These are phyloP conservation scores for Drosophila nr. fundita DNA, from an alignment of 2,888 invertebrate species.

Conservation along the genomic window DNA sequence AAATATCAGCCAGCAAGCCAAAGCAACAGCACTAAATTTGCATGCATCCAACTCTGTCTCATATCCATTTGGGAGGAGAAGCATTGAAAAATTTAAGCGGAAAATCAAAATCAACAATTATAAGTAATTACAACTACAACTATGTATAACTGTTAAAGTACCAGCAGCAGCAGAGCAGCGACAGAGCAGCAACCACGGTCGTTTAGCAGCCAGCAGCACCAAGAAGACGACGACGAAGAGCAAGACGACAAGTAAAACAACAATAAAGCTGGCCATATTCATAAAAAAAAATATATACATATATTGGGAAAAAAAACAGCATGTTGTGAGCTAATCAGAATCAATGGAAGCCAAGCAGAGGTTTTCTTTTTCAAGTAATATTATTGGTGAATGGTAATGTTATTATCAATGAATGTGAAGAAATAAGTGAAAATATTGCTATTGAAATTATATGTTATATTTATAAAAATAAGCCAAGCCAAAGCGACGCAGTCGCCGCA, in stretches of 20 bases:
- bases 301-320: conserved; percentile 49
- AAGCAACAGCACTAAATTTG: conserved; percentile 35
- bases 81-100: conserved; percentile 17
- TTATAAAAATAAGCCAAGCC: conserved; percentile 41
- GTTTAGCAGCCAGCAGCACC: conserved; percentile 55
- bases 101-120: conserved; percentile 50
- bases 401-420: conserved; percentile 25
- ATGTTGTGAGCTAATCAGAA: conserved; percentile 73
- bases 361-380: conserved; percentile 39
- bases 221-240: conserved; percentile 55
- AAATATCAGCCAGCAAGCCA: conserved; percentile 36
- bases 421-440: conserved; percentile 30
- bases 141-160: conserved; percentile 47
- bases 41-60: conserved; percentile 39
- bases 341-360: conserved; percentile 40
- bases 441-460: conserved; percentile 47
- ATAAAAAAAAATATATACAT: conserved; percentile 31
- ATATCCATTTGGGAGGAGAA: conserved; percentile 32
- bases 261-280: conserved; percentile 62
- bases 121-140: conserved; percentile 53
- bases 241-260: conserved; percentile 62
- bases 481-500: conserved; percentile 24
- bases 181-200: conserved; percentile 60
- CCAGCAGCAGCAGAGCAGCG: conserved; percentile 38
- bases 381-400: conserved; percentile 12